Conservation (phyloP, 2,113 vertebrate genomes). For the Apeltes quadracus region DNA sequence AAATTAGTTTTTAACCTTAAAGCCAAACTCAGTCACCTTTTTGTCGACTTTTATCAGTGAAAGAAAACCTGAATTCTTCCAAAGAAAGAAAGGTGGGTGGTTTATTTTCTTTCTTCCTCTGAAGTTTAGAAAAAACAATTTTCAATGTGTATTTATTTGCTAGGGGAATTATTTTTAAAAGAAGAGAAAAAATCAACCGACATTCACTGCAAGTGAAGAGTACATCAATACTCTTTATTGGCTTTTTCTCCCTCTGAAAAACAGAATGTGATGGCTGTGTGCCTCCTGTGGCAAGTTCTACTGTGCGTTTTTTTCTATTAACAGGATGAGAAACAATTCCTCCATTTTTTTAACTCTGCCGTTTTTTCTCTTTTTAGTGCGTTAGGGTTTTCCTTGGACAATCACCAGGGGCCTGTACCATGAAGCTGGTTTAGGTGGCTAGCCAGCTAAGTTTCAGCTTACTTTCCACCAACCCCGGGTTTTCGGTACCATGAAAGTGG, state of each 20-base stretch:
- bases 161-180: neutral
- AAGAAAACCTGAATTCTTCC: neutral
- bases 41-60: conserved; percentile 28
- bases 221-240: conserved; percentile 29
- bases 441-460: too few relatives aligned
- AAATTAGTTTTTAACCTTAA: conserved; percentile 12
- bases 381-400: neutral
- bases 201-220: neutral
- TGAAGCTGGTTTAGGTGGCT: too few relatives aligned
- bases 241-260: conserved; percentile 10
- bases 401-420: too few relatives aligned
- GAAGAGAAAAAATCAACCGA: too few relatives aligned
- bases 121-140: neutral
- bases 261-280: neutral
- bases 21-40: conserved; percentile 43
- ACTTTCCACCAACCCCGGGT: too few relatives aligned
- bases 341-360: neutral
- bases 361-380: conserved; percentile 3
- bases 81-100: neutral
- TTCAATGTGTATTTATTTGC: too few relatives aligned
- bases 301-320: neutral
- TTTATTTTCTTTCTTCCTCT: neutral
- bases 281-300: neutral
- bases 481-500: too few relatives aligned
- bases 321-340: neutral